Evolutionary conservation across 2,888 invertebrate species (phyloP).

Genomic region (Phasia obesa): DNA sequence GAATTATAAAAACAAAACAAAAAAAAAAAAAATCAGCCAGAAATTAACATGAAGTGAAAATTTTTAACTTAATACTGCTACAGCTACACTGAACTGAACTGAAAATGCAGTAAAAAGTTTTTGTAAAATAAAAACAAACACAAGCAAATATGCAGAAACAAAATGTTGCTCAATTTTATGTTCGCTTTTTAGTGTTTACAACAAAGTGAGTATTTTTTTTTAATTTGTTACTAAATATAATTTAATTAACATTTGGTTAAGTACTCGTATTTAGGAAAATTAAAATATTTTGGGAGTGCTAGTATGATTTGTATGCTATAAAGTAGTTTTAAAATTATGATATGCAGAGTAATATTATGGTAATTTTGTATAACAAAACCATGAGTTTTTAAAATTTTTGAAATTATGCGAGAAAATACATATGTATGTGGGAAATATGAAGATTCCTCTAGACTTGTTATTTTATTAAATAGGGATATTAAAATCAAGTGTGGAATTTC

Average conservation of each 20-base stretch:
- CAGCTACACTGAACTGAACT: not conserved
- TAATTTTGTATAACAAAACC: no score
- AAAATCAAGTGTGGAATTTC: no score
- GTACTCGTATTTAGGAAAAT: not conserved
- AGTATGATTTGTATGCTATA: no score
- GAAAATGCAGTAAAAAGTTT: constrained; percentile 16
- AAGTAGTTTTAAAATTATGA: no score
- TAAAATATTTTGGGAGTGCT: no score
- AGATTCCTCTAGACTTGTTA: no score
- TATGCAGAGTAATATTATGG: no score
- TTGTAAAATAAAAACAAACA: not conserved
- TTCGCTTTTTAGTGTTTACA: constrained; percentile 23
- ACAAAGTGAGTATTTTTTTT: constrained; percentile 40
- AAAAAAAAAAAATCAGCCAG: constrained; percentile 16
- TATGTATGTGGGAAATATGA: no score
- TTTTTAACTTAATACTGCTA: constrained; percentile 15
- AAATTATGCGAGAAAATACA: no score
- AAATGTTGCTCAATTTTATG: constrained; percentile 33
- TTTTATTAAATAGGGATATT: no score
- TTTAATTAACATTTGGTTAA: not conserved
- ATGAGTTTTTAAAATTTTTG: no score
- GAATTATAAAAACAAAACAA: constrained; percentile 1
- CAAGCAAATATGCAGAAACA: constrained; percentile 3
- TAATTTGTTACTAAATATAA: not conserved
- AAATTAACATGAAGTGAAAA: constrained; percentile 69